phyloP scores from a whole-genome alignment of 1,140 invertebrate genomes.

The Ptiloglossa arizonensis region DNA sequence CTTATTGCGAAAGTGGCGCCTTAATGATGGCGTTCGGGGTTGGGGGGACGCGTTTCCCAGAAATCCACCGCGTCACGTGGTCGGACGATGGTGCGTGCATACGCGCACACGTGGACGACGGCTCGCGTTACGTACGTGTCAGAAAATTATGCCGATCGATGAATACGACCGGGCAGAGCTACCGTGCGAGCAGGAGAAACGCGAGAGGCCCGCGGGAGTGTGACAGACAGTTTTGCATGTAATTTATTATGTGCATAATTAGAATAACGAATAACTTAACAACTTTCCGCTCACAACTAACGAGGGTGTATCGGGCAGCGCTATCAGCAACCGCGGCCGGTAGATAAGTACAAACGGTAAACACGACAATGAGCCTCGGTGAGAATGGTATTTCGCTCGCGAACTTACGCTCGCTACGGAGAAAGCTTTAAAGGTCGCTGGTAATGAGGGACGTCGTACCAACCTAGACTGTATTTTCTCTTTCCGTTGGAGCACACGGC shows the following conservation, averaged over 20 bases:
- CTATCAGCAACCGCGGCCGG: conserved; percentile 11
- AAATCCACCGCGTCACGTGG: conserved; percentile 27
- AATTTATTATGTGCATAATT: conserved; percentile 68
- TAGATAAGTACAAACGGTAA: conserved; percentile 21
- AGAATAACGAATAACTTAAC: conserved; percentile 61
- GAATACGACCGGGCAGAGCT: neutral
- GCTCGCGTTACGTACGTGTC: neutral
- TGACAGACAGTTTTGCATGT: conserved; percentile 57
- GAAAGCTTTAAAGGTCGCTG: conserved; percentile 8
- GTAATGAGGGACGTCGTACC: neutral
- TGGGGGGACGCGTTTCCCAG: conserved; percentile 39
- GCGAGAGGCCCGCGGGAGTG: conserved; percentile 10
- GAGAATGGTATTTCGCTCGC: conserved; percentile 7
- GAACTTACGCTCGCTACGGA: neutral
- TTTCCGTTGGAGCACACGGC: neutral
- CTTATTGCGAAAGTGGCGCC: conserved; percentile 31
- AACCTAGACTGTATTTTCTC: neutral
- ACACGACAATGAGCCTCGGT: neutral
- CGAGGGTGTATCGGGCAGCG: conserved; percentile 35
- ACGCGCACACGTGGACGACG: conserved; percentile 13
- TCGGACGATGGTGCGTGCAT: neutral
- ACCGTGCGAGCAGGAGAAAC: neutral
- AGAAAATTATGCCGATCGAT: conserved; percentile 52
- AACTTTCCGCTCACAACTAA: conserved; percentile 55
- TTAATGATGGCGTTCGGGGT: conserved; percentile 47